Conservation (phyloP, 2,888 invertebrate species). For the Nymphalis polychloros region DNA sequence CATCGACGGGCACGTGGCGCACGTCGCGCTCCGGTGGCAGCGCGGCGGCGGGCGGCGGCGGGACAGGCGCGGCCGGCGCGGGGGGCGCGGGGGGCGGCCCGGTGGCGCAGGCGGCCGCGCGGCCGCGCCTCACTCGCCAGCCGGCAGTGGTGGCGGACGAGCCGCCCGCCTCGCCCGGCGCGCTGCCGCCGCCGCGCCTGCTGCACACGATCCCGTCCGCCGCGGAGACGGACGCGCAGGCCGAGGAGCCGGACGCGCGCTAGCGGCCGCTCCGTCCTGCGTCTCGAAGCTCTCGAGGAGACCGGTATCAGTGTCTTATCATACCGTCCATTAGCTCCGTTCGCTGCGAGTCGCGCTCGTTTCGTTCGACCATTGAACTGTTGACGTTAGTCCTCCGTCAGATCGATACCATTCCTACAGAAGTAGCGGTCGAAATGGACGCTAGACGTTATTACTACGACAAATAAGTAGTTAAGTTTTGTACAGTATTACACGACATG, state of each 20-base stretch:
- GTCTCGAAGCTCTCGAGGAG: constrained; percentile 18
- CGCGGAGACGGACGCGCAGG: constrained; percentile 62
- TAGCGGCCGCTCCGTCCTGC: constrained; percentile 38
- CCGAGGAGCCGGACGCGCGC: constrained; percentile 56
- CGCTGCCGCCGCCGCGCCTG: constrained; percentile 56
- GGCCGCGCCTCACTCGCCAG: constrained; percentile 82
- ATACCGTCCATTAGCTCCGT: constrained; percentile 52
- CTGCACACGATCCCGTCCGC: constrained; percentile 72
- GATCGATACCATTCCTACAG: constrained; percentile 5
- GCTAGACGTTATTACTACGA: constrained; percentile 6
- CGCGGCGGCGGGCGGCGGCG: constrained; percentile 85
- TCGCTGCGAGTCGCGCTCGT: constrained; percentile 6
- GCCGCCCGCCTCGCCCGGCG: constrained; percentile 80
- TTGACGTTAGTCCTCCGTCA: too few relatives aligned
- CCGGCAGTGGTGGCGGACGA: constrained; percentile 90
- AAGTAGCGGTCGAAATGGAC: constrained; percentile 1
- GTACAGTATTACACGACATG: constrained; percentile 59
- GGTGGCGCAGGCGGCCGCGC: constrained; percentile 85
- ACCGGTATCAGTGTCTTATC: constrained; percentile 47
- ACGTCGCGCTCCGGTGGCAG: constrained; percentile 92
- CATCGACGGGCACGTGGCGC: constrained; percentile 94
- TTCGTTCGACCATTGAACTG: constrained; percentile 9
- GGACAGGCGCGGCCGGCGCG: constrained; percentile 85
- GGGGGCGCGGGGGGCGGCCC: constrained; percentile 85
- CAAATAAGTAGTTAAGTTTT: constrained; percentile 46